Conservation (phyloP, 2,888 invertebrate genomes). For the Scaptomyza flava region DNA sequence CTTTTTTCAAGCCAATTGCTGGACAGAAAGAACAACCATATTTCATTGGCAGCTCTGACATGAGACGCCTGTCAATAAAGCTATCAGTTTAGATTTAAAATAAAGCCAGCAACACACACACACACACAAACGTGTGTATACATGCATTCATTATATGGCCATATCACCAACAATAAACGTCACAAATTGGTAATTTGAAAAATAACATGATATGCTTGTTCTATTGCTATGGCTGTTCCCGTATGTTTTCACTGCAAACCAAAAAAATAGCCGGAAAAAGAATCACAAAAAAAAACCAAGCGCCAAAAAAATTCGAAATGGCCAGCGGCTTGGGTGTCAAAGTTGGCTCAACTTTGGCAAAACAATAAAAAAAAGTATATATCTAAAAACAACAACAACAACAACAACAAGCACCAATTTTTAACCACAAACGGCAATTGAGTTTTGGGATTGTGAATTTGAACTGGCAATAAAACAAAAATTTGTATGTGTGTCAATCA, state of each 20-base stretch:
- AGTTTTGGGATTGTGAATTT: slow-evolving; percentile 27
- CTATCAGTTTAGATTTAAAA: slow-evolving; percentile 59
- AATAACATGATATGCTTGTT: slow-evolving; percentile 52
- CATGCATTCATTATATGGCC: slow-evolving; percentile 18
- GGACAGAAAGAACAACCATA: slow-evolving; percentile 46
- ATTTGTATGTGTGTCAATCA: slow-evolving; percentile 33
- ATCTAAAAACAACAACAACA: slow-evolving; percentile 13
- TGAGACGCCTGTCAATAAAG: slow-evolving; percentile 72
- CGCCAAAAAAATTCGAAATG: slow-evolving; percentile 37
- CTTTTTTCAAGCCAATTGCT: slow-evolving; percentile 57
- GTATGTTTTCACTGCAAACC: slow-evolving; percentile 20
- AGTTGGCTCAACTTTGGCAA: slow-evolving; percentile 57
- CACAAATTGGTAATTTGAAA: slow-evolving; percentile 70
- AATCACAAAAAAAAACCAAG: slow-evolving; percentile 15
- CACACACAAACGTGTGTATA: slow-evolving; percentile 2
- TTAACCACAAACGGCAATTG: slow-evolving; percentile 53
- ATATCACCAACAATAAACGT: slow-evolving; percentile 69
- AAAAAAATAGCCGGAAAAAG: background rate
- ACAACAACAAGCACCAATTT: slow-evolving; percentile 25
- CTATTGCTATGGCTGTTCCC: slow-evolving; percentile 38
- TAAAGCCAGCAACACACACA: slow-evolving; percentile 32
- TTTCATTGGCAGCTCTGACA: slow-evolving; percentile 70
- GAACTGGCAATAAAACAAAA: slow-evolving; percentile 30
- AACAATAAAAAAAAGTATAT: slow-evolving; percentile 5
- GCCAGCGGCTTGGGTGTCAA: slow-evolving; percentile 66